Percentiles rank a stretch among this genome's conserved stretches.
Evolutionary conservation across 2,113 vertebrate species (phyloP).

Genomic region (Ammodytes dubius): DNA sequence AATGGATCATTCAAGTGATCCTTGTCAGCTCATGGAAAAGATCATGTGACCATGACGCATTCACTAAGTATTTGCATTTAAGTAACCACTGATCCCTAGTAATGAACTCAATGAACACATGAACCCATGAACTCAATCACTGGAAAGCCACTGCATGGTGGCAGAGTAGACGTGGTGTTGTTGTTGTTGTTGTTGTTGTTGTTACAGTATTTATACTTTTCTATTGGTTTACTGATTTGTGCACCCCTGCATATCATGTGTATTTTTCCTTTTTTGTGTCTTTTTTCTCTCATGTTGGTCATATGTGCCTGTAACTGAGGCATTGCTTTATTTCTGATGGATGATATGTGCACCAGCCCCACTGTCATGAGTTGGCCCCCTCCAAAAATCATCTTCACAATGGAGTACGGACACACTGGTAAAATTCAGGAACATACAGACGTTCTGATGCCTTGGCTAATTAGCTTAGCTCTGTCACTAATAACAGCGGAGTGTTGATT

Average conservation of each 20-base stretch:
- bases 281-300: not conserved
- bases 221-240: too few relatives aligned
- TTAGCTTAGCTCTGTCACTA: not conserved
- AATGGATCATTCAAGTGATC: not conserved
- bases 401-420: not conserved
- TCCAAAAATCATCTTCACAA: conserved; percentile 10
- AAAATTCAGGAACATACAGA: not conserved
- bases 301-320: not conserved
- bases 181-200: too few relatives aligned
- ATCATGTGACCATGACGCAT: not conserved
- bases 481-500: not conserved
- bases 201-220: not conserved
- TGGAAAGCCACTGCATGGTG: not conserved
- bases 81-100: not conserved
- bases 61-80: not conserved
- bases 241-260: not conserved
- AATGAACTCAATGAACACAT: too few relatives aligned
- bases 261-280: not conserved
- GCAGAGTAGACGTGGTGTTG: too few relatives aligned
- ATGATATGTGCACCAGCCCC: not conserved
- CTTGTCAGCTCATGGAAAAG: not conserved
- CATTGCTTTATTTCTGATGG: conserved; percentile 8
- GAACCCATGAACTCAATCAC: not conserved
- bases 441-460: too few relatives aligned
- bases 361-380: not conserved